Evolutionary conservation across 1,140 invertebrate species (phyloP).

Genomic region (Prorops nasuta): DNA sequence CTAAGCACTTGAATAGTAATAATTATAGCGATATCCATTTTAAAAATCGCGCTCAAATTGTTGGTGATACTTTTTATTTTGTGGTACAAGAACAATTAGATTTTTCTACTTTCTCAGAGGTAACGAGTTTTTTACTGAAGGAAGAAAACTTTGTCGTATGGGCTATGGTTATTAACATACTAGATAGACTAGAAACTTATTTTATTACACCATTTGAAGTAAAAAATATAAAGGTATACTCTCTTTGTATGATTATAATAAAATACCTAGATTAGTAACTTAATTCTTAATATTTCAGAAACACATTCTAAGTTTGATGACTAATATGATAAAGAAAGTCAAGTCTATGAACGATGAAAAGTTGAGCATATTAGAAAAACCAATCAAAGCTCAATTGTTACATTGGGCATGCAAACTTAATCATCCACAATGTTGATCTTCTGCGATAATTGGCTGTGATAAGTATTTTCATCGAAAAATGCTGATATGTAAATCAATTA

Average conservation of each 20-base stretch:
- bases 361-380: no score
- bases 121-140: slow-evolving; percentile 60
- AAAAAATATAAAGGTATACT: slow-evolving; percentile 4
- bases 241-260: slow-evolving; percentile 28
- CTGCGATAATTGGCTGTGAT: no score
- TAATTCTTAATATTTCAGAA: slow-evolving; percentile 15
- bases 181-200: not conserved
- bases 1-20: slow-evolving; percentile 45
- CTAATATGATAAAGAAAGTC: slow-evolving; percentile 12
- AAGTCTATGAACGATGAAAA: not conserved
- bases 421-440: no score
- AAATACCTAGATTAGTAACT: not conserved
- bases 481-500: no score
- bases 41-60: slow-evolving; percentile 72
- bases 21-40: slow-evolving; percentile 61
- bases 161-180: slow-evolving; percentile 60
- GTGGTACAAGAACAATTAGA: slow-evolving; percentile 58
- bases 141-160: slow-evolving; percentile 69
- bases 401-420: no score
- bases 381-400: no score
- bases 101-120: slow-evolving; percentile 57
- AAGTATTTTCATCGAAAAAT: no score
- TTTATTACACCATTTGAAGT: no score
- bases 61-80: slow-evolving; percentile 75
- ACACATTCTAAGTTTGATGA: slow-evolving; percentile 22